phyloP scores from a whole-genome alignment of 2,888 invertebrate genomes.

The Lumbricus terrestris region DNA sequence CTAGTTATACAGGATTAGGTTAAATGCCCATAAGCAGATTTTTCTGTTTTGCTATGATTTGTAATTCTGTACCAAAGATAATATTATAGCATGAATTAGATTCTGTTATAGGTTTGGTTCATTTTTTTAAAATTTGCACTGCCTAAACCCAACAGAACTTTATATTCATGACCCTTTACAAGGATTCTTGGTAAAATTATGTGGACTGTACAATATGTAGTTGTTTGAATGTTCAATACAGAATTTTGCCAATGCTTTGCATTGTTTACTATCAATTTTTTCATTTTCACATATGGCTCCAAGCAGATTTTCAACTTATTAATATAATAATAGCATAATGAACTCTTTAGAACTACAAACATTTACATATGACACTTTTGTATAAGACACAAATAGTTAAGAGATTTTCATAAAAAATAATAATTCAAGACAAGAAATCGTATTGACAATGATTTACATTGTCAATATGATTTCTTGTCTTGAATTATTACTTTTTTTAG shows the following conservation, averaged over 20 bases:
- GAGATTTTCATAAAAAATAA: background rate
- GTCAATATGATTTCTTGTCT: no score
- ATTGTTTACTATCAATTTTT: background rate
- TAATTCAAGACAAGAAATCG: background rate
- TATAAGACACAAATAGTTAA: no score
- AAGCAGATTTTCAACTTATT: no score
- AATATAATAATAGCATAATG: no score
- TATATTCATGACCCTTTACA: background rate
- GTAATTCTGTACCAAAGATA: background rate
- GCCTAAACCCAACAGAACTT: background rate
- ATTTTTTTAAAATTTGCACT: background rate
- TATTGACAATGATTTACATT: no score
- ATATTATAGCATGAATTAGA: background rate
- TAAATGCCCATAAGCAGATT: background rate
- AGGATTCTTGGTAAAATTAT: background rate
- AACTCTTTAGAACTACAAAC: no score
- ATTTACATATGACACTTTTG: background rate
- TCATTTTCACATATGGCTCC: no score
- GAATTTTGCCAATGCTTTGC: background rate
- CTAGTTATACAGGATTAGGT: background rate
- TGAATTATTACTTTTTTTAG: no score
- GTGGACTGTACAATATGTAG: background rate
- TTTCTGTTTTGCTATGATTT: background rate
- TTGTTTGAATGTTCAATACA: background rate
- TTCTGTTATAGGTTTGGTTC: background rate